phyloP scores from a whole-genome alignment of 2,113 vertebrate genomes.

The Aplodontia rufa region DNA sequence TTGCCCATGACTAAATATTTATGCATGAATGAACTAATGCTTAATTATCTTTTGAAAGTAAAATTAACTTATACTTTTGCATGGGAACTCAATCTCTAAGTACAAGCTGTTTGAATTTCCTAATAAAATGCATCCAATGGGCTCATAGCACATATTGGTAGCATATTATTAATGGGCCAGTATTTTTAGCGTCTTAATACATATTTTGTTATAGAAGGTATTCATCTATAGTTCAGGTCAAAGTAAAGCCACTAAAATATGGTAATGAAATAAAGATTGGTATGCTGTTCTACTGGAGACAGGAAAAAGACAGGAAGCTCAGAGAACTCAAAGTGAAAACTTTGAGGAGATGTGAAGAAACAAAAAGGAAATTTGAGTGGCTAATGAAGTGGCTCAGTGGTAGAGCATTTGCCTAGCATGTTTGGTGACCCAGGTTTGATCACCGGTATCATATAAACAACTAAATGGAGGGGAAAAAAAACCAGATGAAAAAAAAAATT shows the following conservation, averaged over 20 bases:
- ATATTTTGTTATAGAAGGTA: background rate
- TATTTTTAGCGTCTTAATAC: background rate
- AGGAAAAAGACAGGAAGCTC: background rate
- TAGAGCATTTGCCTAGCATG: no score
- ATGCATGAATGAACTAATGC: slow-evolving; percentile 70
- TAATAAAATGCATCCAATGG: background rate
- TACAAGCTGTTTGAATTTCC: slow-evolving; percentile 9
- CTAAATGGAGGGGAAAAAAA: no score
- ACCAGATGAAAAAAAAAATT: no score
- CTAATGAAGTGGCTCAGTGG: no score
- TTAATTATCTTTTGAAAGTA: slow-evolving; percentile 68
- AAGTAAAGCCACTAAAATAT: background rate
- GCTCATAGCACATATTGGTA: background rate
- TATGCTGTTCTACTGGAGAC: background rate
- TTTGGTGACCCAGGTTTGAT: no score
- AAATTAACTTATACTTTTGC: slow-evolving; percentile 43
- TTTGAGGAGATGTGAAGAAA: background rate
- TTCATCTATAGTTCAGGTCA: background rate
- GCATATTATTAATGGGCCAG: background rate
- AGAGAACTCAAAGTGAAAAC: background rate
- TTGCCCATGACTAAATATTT: slow-evolving; percentile 54
- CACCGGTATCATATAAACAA: no score
- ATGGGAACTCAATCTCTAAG: background rate
- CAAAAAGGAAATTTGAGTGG: no score
- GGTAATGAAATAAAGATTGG: background rate